Base-by-base conservation (phyloP, 2,888 invertebrate species). In the Sphaeridia pumilis region DNA sequence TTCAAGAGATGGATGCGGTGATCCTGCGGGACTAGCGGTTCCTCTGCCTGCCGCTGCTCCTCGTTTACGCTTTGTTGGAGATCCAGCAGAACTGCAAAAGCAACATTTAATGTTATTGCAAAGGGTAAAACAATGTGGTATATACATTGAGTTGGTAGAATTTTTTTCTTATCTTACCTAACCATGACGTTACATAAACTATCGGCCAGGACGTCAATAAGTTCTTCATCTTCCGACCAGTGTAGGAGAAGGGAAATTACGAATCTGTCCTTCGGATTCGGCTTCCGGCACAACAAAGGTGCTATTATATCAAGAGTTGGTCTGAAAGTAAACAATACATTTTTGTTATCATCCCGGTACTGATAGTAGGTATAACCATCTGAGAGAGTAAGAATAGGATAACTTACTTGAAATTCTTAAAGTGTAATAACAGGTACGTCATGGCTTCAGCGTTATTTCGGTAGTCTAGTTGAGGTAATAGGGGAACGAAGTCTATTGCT, bases 181-280 rank as follows among this genome's bases (percentile, higher is more conserved):
- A 65, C 60, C 47, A 76, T 68, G 53, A 73, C 70, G 31, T 68
- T 66, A 52, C 70, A 69, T 28, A 76, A 67, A 20, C 73, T 65
- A 46, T 74, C 74, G 17, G 74, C 74, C 34, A 76, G 66, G 54
- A 70, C 69, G 56, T 74, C 78, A 70, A 86, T 87, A 66, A 92
- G 90, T 67, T 93, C 88, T 67, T 84, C 83, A 67, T 89, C 87
- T 67, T 88, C 84, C 71, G 88, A 92, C 95, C 92, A 97, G 72
- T 86, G 87, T 67, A 90, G 85, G 61, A 97, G 74, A 35, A 89
- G 82, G 3, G 94, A 88, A 42, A 89, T 85, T 14, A 93, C 86
- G 73, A 95, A 92, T 58, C 83, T 79, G 72, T 94, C 94, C 38
- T 76, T 74, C 46, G 78, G 79, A 67, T 82, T 81, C 7, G 81